Evolutionary conservation across 2,888 invertebrate species (phyloP), one percentile per base, ranked within the genome.

Genomic region (Pachycephus smyrnensis): DNA sequence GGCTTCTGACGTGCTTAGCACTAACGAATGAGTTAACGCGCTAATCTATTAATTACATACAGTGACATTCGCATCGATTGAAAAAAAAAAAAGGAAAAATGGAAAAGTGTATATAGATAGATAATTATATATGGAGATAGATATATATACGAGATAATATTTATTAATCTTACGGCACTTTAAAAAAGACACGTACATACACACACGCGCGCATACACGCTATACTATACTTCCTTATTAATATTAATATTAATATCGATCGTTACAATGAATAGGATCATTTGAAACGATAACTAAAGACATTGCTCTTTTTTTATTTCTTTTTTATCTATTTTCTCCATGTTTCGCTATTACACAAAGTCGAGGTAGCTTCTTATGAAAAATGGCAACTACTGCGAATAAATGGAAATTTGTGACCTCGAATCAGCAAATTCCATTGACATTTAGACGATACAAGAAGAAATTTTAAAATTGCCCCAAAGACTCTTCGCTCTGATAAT

Each of bases 61-160:
- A 71, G 71, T 79, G 80, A 84, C 76, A 81, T 83, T 85, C 84
- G 75, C 82, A 86, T 83, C 81, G 71, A 80, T 77, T 55, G 15
- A 15, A 23, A 55, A 55, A 9, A n/a, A 36, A 40, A 23, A 55
- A 23, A 55, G 23, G 23, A 23, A 55, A 55, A 23, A 2, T 15
- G 4, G 6, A 15, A 82, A 83, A 86, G 79, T 86, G 86, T 86
- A 86, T 81, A 86, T 86, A 86, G 81, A 80, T 86, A 85, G 84
- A 69, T 80, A 82, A 86, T 83, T 85, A 85, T 83, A 71, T 23
- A 71, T 71, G 31, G 33, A 71, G 23, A 23, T 55, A 71, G 23
- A 23, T 55, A 55, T 33, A 71, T 71, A 71, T 71, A 15, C 31
- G 33, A 71, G 15, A 71, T 71, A 33, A 71, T 71, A 71, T 71